Evolutionary conservation across 2,797 vertebrate genomes (phyloP).

Genomic region (Melanotaenia boesemani): DNA sequence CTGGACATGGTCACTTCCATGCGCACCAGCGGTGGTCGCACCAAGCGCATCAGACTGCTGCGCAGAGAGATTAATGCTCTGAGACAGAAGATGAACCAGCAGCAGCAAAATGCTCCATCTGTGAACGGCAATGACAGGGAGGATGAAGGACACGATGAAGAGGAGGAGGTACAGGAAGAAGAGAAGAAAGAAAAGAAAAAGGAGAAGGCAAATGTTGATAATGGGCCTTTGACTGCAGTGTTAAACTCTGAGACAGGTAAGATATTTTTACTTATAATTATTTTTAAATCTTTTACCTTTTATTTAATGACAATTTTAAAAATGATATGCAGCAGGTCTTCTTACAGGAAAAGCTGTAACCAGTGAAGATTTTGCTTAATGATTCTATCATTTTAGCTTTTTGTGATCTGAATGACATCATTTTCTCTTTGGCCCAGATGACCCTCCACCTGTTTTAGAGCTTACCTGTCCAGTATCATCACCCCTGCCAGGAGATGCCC

Average conservation of each 20-base stretch:
- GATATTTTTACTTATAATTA: background rate
- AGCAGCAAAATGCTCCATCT: slow-evolving; percentile 79
- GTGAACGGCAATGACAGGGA: slow-evolving; percentile 79
- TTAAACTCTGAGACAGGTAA: slow-evolving; percentile 66
- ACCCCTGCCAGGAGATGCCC: slow-evolving; percentile 90
- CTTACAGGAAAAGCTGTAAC: slow-evolving; percentile 1
- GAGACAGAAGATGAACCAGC: slow-evolving; percentile 88
- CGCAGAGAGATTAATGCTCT: slow-evolving; percentile 93
- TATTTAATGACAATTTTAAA: background rate
- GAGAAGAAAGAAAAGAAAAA: slow-evolving; percentile 36
- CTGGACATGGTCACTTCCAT: slow-evolving; percentile 91
- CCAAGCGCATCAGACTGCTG: slow-evolving; percentile 91
- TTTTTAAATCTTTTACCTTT: background rate
- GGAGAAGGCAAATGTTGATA: slow-evolving; percentile 48
- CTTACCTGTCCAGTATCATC: slow-evolving; percentile 92
- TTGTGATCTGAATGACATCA: background rate
- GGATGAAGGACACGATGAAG: slow-evolving; percentile 52
- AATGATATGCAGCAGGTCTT: background rate
- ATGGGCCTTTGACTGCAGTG: slow-evolving; percentile 55
- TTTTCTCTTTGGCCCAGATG: slow-evolving; percentile 78
- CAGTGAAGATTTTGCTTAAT: background rate
- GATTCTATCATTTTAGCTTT: background rate
- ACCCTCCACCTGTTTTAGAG: slow-evolving; percentile 90
- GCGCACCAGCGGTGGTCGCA: slow-evolving; percentile 92
- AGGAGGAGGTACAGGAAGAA: slow-evolving; percentile 41